Evolutionary conservation across 2,888 invertebrate genomes (phyloP).

Genomic region (Eledona agricola): DNA sequence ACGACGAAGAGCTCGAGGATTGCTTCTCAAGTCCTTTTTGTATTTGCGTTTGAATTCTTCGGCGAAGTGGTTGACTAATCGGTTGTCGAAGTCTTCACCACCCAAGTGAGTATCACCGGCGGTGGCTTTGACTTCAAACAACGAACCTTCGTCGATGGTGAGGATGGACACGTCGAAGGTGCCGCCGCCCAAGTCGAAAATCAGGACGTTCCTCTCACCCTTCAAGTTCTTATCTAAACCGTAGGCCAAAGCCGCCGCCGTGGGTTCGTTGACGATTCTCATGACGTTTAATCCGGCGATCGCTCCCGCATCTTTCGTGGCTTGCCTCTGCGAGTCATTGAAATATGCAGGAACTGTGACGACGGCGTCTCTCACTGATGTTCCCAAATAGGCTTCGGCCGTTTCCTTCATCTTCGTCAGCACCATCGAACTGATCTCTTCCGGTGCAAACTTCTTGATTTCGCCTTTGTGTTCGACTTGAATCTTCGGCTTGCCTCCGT

Average conservation of each 20-base stretch:
- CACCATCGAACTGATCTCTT: slow-evolving; percentile 77
- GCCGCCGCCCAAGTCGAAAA: slow-evolving; percentile 69
- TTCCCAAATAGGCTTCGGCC: slow-evolving; percentile 62
- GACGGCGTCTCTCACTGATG: slow-evolving; percentile 67
- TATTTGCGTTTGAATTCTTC: slow-evolving; percentile 78
- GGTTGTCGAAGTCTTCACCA: slow-evolving; percentile 66
- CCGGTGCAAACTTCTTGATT: slow-evolving; percentile 71
- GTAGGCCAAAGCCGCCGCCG: slow-evolving; percentile 69
- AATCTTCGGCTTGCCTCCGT: slow-evolving; percentile 73
- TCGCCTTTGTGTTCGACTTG: slow-evolving; percentile 74
- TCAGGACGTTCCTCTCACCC: slow-evolving; percentile 62
- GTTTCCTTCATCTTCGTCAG: slow-evolving; percentile 60
- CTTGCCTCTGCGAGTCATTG: slow-evolving; percentile 62
- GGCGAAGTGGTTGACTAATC: slow-evolving; percentile 71
- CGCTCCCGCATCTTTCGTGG: slow-evolving; percentile 73
- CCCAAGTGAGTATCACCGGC: slow-evolving; percentile 66
- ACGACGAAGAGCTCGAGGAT: slow-evolving; percentile 74
- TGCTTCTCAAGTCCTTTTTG: slow-evolving; percentile 67
- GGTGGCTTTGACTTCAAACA: slow-evolving; percentile 67
- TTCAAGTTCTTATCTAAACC: slow-evolving; percentile 63
- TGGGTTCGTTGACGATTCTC: slow-evolving; percentile 73
- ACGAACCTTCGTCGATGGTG: slow-evolving; percentile 69
- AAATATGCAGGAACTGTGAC: slow-evolving; percentile 51
- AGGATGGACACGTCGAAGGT: slow-evolving; percentile 75
- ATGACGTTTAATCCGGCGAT: slow-evolving; percentile 74